Percentiles rank a stretch among this genome's conserved stretches.
phyloP scores from a whole-genome alignment of 2,888 invertebrate species.

The Sthenelais limicola region DNA sequence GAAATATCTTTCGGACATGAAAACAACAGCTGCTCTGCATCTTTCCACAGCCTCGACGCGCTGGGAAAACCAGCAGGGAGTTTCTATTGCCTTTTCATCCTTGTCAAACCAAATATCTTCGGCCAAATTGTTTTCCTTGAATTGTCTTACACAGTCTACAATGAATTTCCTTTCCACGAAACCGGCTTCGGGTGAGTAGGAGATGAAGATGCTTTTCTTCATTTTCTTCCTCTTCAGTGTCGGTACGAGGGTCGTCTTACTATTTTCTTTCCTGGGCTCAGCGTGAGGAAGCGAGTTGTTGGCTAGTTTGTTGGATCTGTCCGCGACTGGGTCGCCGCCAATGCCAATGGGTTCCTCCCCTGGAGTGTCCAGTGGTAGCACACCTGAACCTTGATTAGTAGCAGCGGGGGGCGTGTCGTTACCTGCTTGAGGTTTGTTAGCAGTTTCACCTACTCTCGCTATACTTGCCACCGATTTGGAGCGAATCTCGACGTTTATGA shows the following conservation, averaged over 20 bases:
- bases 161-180: constrained; percentile 68
- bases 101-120: constrained; percentile 72
- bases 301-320: background rate
- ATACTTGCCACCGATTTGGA: constrained; percentile 18
- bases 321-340: too few species aligned
- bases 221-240: constrained; percentile 54
- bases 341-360: too few species aligned
- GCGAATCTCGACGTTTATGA: constrained; percentile 20
- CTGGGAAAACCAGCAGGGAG: constrained; percentile 69
- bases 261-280: background rate
- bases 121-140: constrained; percentile 69
- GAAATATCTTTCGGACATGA: constrained; percentile 68
- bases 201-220: constrained; percentile 68
- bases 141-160: constrained; percentile 65
- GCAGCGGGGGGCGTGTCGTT: background rate
- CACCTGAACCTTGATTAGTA: background rate
- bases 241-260: constrained; percentile 3
- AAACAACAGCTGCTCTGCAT: constrained; percentile 65
- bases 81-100: constrained; percentile 68
- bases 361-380: background rate
- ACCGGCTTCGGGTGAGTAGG: constrained; percentile 70
- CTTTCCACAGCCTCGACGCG: constrained; percentile 70
- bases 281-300: background rate
- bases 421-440: background rate
- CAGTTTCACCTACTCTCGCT: too few species aligned